Evolutionary conservation across 2,113 vertebrate genomes (phyloP).

Genomic region (Calyptommatus sinebrachiatus): DNA sequence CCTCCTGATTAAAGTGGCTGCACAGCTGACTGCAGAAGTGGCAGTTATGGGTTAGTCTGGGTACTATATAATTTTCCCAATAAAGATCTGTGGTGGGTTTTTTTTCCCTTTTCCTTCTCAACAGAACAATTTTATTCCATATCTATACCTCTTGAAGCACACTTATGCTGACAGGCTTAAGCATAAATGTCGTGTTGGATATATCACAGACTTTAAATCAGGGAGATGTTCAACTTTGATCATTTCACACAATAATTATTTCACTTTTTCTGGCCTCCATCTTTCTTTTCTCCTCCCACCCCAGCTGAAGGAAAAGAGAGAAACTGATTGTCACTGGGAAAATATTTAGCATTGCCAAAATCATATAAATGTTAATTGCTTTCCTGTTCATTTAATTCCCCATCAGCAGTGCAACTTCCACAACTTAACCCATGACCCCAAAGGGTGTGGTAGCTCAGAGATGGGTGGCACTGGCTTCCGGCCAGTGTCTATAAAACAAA

Average conservation of each 20-base stretch:
- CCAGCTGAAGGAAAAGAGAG: background rate
- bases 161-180: background rate
- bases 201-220: constrained; percentile 24
- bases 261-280: background rate
- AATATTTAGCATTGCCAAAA: constrained; percentile 57
- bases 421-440: constrained; percentile 48
- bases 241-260: constrained; percentile 5
- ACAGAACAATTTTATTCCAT: background rate
- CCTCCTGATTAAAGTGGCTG: constrained; percentile 31
- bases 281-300: constrained; percentile 1
- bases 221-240: constrained; percentile 6
- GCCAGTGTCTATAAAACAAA: constrained; percentile 48
- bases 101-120: constrained; percentile 11
- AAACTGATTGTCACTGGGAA: constrained; percentile 46
- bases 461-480: constrained; percentile 57
- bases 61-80: constrained; percentile 24
- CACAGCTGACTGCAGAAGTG: constrained; percentile 33
- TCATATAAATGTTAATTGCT: constrained; percentile 61
- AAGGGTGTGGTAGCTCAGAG: constrained; percentile 62
- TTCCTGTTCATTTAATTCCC: constrained; percentile 69
- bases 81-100: background rate
- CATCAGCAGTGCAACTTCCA: constrained; percentile 52
- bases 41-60: constrained; percentile 23
- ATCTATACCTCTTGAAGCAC: constrained; percentile 17
- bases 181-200: background rate